Percentiles rank a stretch among this genome's conserved stretches.
These are phyloP conservation scores for Tanaodytes sp. DNA, from an alignment of 2,888 invertebrate species.

Conservation along the genomic window DNA sequence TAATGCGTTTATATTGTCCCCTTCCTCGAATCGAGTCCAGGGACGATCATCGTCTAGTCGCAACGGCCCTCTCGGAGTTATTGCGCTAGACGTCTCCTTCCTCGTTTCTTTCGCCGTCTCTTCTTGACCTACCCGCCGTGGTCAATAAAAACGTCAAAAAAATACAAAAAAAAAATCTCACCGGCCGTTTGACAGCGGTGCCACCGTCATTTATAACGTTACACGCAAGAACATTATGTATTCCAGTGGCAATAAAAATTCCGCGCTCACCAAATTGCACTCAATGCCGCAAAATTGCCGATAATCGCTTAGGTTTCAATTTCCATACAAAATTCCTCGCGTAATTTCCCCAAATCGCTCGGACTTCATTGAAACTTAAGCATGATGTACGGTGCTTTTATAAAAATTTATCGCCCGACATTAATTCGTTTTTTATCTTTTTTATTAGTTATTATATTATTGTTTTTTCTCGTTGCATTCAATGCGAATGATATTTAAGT, in stretches of 20 bases:
- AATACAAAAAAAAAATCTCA: too few species aligned
- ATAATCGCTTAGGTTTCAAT: conserved; percentile 41
- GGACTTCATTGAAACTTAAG: conserved; percentile 25
- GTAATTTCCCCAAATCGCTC: conserved; percentile 26
- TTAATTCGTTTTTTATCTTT: too few species aligned
- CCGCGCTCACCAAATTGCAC: conserved; percentile 3
- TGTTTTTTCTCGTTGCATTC: too few species aligned
- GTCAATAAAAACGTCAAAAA: conserved; percentile 9
- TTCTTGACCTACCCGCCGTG: neutral
- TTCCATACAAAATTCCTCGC: conserved; percentile 29
- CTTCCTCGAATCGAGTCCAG: conserved; percentile 40
- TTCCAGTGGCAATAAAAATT: conserved; percentile 21
- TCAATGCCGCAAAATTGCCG: conserved; percentile 39
- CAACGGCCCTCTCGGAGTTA: conserved; percentile 38
- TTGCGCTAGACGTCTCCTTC: conserved; percentile 40
- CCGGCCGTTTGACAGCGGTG: too few species aligned
- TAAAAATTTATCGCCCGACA: conserved; percentile 12
- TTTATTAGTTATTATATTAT: too few species aligned
- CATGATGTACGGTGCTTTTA: conserved; percentile 8
- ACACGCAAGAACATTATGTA: conserved; percentile 14
- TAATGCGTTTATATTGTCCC: conserved; percentile 44
- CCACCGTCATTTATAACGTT: too few species aligned
- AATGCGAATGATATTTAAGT: too few species aligned
- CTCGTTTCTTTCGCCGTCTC: conserved; percentile 10
- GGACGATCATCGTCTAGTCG: conserved; percentile 40